Conservation (phyloP, 2,113 vertebrate species). For the Polyodon spathula region DNA sequence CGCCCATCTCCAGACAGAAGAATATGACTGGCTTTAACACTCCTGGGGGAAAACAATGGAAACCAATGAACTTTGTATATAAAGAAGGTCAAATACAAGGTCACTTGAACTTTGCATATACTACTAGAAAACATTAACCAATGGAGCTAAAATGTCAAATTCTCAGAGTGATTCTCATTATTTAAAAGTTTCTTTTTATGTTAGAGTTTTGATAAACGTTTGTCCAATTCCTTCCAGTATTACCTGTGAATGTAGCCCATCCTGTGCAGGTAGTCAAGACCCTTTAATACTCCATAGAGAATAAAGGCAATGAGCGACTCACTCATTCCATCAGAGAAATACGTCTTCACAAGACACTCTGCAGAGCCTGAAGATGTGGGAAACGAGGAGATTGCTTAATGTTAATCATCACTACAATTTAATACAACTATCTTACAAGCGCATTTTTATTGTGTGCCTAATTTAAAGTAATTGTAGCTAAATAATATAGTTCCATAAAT, state of each 20-base stretch:
- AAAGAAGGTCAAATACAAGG: not conserved
- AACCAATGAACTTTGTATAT: not conserved
- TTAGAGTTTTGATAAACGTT: too few relatives aligned
- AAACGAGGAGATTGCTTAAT: not conserved
- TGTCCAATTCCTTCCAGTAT: not conserved
- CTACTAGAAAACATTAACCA: too few relatives aligned
- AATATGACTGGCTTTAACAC: slow-evolving; percentile 94
- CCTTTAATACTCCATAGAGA: slow-evolving; percentile 79
- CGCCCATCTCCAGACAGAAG: slow-evolving; percentile 85
- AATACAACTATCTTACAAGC: too few relatives aligned
- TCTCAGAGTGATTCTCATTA: too few relatives aligned
- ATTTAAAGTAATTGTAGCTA: too few relatives aligned
- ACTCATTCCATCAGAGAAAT: slow-evolving; percentile 93
- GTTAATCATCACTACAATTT: too few relatives aligned
- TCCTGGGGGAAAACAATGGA: slow-evolving; percentile 48
- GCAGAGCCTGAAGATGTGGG: slow-evolving; percentile 73
- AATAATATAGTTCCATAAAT: too few relatives aligned
- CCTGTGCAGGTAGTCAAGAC: slow-evolving; percentile 84
- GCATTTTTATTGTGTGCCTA: too few relatives aligned
- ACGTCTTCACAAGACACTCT: slow-evolving; percentile 73
- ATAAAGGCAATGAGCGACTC: slow-evolving; percentile 87
- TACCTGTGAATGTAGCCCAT: slow-evolving; percentile 95
- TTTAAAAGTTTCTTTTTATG: too few relatives aligned
- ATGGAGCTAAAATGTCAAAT: too few relatives aligned
- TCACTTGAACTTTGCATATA: too few relatives aligned